Percentiles rank a stretch among this genome's conserved stretches.
These are phyloP conservation scores for Muscicapa comitata DNA, from an alignment of 2,797 vertebrate genomes.

Conservation along the genomic window DNA sequence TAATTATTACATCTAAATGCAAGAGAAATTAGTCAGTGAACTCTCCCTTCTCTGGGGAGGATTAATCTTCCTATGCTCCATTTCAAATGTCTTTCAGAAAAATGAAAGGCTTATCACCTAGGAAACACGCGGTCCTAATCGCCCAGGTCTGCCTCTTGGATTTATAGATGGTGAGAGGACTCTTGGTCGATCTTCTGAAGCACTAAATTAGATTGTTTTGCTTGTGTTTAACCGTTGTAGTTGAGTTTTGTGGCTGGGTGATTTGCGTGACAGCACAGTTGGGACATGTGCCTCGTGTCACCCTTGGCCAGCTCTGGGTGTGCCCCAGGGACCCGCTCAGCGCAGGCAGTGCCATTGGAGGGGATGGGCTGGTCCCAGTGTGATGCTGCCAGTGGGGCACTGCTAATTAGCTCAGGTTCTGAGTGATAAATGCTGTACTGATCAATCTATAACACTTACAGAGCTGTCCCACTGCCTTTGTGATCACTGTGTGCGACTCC, in stretches of 20 bases:
- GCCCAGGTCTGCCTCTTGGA: slow-evolving; percentile 47
- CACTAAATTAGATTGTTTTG: slow-evolving; percentile 11
- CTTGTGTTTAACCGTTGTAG: background rate
- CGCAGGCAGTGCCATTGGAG: background rate
- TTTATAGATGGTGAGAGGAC: slow-evolving; percentile 22
- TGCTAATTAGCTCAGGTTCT: background rate
- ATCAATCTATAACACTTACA: background rate
- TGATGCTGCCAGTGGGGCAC: background rate
- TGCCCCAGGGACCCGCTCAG: background rate
- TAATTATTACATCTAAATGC: slow-evolving; percentile 78
- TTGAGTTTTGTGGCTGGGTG: background rate
- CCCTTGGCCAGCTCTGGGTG: background rate
- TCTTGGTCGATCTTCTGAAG: slow-evolving; percentile 18
- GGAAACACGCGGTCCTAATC: slow-evolving; percentile 74
- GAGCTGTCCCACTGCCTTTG: background rate
- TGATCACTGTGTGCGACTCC: background rate
- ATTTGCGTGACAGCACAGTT: background rate
- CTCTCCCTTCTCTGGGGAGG: slow-evolving; percentile 70
- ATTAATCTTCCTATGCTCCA: slow-evolving; percentile 69
- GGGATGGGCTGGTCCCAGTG: background rate
- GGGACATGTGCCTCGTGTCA: rapidly evolving
- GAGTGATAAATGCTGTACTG: background rate
- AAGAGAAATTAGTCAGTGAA: slow-evolving; percentile 70
- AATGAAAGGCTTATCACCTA: slow-evolving; percentile 74
- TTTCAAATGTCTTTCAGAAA: slow-evolving; percentile 73